Evolutionary conservation across 2,113 vertebrate genomes (phyloP).

Genomic region (Myodes glareolus): DNA sequence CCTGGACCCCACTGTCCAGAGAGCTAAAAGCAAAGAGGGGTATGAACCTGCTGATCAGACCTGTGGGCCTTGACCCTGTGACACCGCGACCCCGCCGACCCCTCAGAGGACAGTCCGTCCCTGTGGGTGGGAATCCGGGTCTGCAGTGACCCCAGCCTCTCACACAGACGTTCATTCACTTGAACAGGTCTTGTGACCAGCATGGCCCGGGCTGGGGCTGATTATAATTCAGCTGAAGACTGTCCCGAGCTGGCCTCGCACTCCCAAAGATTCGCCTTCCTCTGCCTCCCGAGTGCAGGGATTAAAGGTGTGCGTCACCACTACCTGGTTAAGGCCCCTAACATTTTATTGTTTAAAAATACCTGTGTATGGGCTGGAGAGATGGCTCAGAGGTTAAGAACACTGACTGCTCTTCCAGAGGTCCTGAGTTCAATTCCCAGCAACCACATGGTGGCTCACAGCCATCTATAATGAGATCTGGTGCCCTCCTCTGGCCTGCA

Average conservation of each 20-base stretch:
- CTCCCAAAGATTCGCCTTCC: too few relatives aligned
- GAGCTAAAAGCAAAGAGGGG: neutral
- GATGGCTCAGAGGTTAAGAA: too few relatives aligned
- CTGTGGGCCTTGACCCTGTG: neutral
- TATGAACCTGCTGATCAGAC: neutral
- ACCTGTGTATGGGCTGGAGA: too few relatives aligned
- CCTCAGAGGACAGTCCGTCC: neutral
- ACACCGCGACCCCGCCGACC: too few relatives aligned
- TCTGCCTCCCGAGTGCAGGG: too few relatives aligned
- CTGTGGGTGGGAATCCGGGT: neutral
- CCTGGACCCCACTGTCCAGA: slow-evolving; percentile 73
- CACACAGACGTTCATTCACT: neutral
- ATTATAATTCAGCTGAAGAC: neutral
- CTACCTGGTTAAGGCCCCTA: too few relatives aligned
- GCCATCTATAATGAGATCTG: too few relatives aligned
- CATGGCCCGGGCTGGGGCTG: neutral
- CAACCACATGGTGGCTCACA: too few relatives aligned
- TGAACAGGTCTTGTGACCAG: neutral
- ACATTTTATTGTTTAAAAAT: neutral
- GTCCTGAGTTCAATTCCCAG: too few relatives aligned
- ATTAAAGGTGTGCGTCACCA: too few relatives aligned
- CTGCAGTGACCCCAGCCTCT: neutral
- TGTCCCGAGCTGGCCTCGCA: neutral
- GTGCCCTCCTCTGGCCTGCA: too few relatives aligned
- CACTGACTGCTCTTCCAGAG: too few relatives aligned